Conservation (phyloP, 2,797 vertebrate species). For the Poeciliopsis turneri region DNA sequence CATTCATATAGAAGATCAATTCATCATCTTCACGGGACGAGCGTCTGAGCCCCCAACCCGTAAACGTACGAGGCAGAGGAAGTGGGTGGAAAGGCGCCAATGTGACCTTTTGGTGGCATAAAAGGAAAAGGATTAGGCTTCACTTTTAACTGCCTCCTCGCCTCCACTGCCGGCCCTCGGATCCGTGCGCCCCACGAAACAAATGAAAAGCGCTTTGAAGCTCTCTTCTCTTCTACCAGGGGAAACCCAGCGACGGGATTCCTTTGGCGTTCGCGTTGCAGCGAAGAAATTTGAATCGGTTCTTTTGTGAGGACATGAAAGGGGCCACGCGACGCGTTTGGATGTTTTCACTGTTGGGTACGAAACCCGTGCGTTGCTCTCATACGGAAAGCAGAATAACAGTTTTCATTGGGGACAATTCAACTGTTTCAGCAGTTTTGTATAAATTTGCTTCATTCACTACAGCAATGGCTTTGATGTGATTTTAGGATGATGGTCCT, state of each 20-base stretch:
- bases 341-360: not conserved
- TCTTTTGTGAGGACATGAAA: not conserved
- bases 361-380: not conserved
- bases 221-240: not conserved
- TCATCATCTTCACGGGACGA: conserved; percentile 10
- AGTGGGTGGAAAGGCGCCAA: conserved; percentile 34
- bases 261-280: not conserved
- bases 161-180: conserved; percentile 25
- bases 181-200: conserved; percentile 18
- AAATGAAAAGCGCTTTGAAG: conserved; percentile 42
- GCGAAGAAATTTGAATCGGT: not conserved
- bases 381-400: not conserved
- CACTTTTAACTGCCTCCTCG: conserved; percentile 60
- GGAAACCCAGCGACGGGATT: conserved; percentile 13
- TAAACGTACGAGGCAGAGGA: conserved; percentile 43
- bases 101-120: conserved; percentile 72
- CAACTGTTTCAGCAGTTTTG: not conserved
- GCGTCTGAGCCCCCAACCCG: conserved; percentile 9
- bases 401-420: not conserved
- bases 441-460: no score
- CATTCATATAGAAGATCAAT: not conserved
- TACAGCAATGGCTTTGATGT: not conserved
- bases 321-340: not conserved
- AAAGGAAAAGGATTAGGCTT: conserved; percentile 47
- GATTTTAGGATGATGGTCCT: not conserved